Evolutionary conservation across 1,140 invertebrate species (phyloP).

Genomic region (Ooceraea biroi): DNA sequence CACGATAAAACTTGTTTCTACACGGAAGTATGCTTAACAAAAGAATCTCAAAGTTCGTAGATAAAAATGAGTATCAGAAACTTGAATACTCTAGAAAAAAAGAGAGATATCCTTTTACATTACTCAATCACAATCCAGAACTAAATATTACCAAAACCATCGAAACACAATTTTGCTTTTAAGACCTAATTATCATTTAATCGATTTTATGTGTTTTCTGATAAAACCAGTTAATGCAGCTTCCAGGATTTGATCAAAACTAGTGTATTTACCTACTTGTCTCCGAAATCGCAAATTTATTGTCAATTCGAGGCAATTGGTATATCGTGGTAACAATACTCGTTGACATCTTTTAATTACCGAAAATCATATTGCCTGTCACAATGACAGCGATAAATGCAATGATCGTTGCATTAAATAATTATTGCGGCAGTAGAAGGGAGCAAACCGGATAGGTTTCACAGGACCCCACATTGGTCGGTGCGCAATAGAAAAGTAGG

Average conservation of each 20-base stretch:
- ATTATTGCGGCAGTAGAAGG: neutral
- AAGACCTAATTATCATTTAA: neutral
- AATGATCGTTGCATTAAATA: constrained; percentile 18
- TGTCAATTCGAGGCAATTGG: neutral
- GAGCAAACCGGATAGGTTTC: neutral
- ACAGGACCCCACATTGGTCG: neutral
- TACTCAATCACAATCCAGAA: no score
- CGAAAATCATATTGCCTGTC: no score
- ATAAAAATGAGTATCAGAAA: no score
- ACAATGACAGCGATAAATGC: no score
- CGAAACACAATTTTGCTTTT: neutral
- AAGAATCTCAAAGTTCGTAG: no score
- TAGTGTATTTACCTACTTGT: neutral
- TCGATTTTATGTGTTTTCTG: neutral
- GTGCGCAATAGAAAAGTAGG: constrained; percentile 24
- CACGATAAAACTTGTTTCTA: constrained; percentile 13
- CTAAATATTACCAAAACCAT: no score
- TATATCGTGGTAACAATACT: neutral
- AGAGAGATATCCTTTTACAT: no score
- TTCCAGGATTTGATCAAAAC: neutral
- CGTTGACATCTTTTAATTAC: neutral
- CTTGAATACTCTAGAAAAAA: no score
- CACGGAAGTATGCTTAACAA: constrained; percentile 1
- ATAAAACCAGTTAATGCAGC: constrained; percentile 2
- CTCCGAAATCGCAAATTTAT: neutral